Percentiles rank a stretch among this genome's conserved stretches.
phyloP scores from a whole-genome alignment of 2,888 invertebrate species.

The Eulithis testata region DNA sequence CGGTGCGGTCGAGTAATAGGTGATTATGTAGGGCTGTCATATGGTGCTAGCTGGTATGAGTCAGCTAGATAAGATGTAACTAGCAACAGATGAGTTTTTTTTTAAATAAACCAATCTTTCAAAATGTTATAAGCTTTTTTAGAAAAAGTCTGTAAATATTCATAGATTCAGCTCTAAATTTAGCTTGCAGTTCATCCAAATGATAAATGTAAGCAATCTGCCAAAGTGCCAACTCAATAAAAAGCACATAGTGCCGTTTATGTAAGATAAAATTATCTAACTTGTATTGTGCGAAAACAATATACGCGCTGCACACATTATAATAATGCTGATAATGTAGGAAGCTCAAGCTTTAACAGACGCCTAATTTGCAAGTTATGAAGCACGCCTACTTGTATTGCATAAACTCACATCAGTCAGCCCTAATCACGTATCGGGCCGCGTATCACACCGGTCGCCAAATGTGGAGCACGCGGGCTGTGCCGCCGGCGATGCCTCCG shows the following conservation, averaged over 20 bases:
- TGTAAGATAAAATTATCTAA: too few species aligned
- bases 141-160: too few species aligned
- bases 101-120: neutral
- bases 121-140: too few species aligned
- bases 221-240: too few species aligned
- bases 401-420: slow-evolving; percentile 42
- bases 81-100: neutral
- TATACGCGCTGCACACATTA: too few species aligned
- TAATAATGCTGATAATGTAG: slow-evolving; percentile 6
- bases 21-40: slow-evolving; percentile 51
- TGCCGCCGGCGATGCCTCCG: slow-evolving; percentile 74
- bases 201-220: too few species aligned
- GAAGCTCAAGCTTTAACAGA: slow-evolving; percentile 21
- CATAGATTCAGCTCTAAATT: too few species aligned
- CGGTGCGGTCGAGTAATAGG: slow-evolving; percentile 63
- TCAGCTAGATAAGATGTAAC: neutral
- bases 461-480: slow-evolving; percentile 77
- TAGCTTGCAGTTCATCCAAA: too few species aligned
- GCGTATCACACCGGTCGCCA: slow-evolving; percentile 79
- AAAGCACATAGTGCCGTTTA: too few species aligned
- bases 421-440: slow-evolving; percentile 61
- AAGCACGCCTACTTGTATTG: slow-evolving; percentile 29
- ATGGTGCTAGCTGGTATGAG: slow-evolving; percentile 4
- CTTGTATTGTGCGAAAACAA: too few species aligned
- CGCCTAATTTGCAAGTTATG: slow-evolving; percentile 26